Percentiles rank a stretch among this genome's conserved stretches.
These are phyloP conservation scores for Lepilemur ruficaudatus DNA, from an alignment of 2,797 vertebrate genomes.

Conservation along the genomic window DNA sequence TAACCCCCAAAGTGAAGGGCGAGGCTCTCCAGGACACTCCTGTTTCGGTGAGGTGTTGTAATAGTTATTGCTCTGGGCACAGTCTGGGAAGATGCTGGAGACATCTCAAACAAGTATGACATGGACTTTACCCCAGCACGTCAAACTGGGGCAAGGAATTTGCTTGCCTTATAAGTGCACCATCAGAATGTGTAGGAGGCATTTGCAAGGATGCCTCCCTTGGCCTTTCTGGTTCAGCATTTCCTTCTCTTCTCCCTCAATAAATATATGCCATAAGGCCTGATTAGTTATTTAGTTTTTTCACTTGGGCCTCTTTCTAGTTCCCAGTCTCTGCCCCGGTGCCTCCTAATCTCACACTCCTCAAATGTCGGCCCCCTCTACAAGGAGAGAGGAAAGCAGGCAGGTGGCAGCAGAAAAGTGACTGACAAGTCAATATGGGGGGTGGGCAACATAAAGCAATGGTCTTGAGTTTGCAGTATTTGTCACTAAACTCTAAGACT, in stretches of 20 bases:
- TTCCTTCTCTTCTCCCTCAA: not conserved
- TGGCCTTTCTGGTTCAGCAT: not conserved
- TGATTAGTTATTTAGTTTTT: not conserved
- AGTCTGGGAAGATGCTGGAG: slow-evolving; percentile 80
- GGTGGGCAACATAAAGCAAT: not conserved
- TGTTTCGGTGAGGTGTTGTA: slow-evolving; percentile 52
- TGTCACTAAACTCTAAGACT: not conserved
- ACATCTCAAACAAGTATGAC: slow-evolving; percentile 74
- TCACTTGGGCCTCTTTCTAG: not conserved
- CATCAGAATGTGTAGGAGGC: slow-evolving; percentile 78
- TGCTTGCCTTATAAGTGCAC: slow-evolving; percentile 74
- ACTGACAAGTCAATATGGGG: not conserved
- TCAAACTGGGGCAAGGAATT: slow-evolving; percentile 81
- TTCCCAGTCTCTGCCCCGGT: not conserved
- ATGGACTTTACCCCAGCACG: slow-evolving; percentile 75
- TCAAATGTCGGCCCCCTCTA: not conserved
- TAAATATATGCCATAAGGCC: not conserved
- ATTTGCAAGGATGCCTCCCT: not conserved
- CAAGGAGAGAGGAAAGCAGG: not conserved
- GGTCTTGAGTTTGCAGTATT: not conserved
- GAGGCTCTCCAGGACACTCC: slow-evolving; percentile 52
- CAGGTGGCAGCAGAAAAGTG: not conserved
- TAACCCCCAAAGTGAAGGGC: slow-evolving; percentile 33
- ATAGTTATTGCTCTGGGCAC: slow-evolving; percentile 58
- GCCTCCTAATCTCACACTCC: not conserved